These are phyloP conservation scores for Tineola bisselliella DNA, from an alignment of 2,888 invertebrate genomes.

Conservation along the genomic window DNA sequence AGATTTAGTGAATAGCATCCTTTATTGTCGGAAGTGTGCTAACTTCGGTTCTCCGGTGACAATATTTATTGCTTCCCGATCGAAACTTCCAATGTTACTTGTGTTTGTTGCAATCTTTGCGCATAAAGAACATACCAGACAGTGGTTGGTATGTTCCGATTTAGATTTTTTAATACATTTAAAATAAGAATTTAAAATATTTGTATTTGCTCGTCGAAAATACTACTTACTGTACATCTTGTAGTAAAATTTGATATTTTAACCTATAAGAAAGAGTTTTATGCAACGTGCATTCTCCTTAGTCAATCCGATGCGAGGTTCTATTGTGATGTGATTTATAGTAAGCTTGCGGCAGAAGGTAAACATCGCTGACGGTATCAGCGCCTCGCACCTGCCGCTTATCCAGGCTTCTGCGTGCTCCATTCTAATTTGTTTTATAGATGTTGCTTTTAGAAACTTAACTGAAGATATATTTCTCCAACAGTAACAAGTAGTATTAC, in stretches of 20 bases:
- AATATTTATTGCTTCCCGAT: constrained; percentile 26
- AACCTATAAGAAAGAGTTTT: neutral
- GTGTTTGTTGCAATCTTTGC: neutral
- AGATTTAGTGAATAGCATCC: neutral
- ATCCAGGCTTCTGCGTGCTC: constrained; percentile 11
- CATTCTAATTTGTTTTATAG: constrained; percentile 4
- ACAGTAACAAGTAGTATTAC: neutral
- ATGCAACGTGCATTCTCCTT: neutral
- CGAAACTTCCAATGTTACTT: constrained; percentile 9
- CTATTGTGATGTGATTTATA: constrained; percentile 7
- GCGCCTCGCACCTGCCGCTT: constrained; percentile 16
- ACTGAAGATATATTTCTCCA: neutral
- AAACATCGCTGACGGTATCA: constrained; percentile 14
- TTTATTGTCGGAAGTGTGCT: constrained; percentile 18
- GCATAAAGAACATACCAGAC: neutral
- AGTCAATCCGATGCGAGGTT: constrained; percentile 9
- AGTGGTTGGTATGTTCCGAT: too few relatives aligned
- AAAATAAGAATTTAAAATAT: too few relatives aligned
- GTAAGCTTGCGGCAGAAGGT: constrained; percentile 10
- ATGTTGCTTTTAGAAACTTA: neutral
- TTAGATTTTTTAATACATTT: too few relatives aligned
- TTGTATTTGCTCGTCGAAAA: too few relatives aligned
- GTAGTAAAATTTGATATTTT: too few relatives aligned
- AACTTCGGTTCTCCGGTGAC: constrained; percentile 20
- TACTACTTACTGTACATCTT: too few relatives aligned